A percentile compares a stretch with the other conserved stretches of the same genome.
phyloP scores from a whole-genome alignment of 2,888 invertebrate genomes.

The Tipula lateralis region DNA sequence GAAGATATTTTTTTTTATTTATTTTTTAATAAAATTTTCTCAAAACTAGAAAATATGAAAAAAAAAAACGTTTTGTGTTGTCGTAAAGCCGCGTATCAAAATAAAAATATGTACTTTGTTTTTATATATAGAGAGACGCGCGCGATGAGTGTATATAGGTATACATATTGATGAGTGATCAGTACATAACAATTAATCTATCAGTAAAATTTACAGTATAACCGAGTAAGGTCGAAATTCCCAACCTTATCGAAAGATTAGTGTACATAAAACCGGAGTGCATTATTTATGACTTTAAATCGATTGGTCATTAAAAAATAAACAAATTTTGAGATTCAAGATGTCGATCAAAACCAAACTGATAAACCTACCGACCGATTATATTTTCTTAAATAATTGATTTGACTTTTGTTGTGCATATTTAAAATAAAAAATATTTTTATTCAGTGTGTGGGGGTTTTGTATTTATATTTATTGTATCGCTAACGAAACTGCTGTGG shows the following conservation, averaged over 20 bases:
- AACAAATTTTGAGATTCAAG: too few relatives aligned
- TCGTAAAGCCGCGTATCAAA: constrained; percentile 25
- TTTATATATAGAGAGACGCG: neutral
- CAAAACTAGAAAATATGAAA: constrained; percentile 25
- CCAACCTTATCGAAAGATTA: neutral
- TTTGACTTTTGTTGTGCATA: neutral
- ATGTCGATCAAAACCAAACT: too few relatives aligned
- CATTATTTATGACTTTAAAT: neutral
- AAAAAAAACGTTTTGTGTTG: constrained; percentile 5
- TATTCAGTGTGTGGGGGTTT: neutral
- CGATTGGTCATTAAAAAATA: neutral
- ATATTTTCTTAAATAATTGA: neutral
- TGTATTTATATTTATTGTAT: neutral
- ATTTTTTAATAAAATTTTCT: constrained; percentile 13
- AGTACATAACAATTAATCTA: neutral
- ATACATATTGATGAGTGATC: neutral
- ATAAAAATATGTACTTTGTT: neutral
- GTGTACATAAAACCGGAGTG: neutral
- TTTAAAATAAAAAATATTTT: neutral
- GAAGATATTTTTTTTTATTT: neutral
- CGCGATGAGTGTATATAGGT: neutral
- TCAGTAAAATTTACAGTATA: neutral
- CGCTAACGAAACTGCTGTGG: neutral
- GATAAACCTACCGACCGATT: neutral
- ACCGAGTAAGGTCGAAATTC: neutral